These are phyloP conservation scores for Atta colombica DNA, from an alignment of 1,140 invertebrate species.

Conservation along the genomic window DNA sequence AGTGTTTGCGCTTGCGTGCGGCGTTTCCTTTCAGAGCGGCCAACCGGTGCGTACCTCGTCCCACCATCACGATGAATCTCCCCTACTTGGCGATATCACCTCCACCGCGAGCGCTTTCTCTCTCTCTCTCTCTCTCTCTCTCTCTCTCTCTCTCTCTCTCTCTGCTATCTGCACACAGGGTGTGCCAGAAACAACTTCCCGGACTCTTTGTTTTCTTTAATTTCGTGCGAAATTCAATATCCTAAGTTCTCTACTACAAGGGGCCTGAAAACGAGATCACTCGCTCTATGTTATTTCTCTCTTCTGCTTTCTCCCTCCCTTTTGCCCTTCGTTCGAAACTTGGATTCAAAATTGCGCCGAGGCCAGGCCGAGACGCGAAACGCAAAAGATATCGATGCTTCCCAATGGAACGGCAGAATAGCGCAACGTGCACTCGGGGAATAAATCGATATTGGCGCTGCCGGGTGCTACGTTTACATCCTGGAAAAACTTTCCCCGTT, in stretches of 20 bases:
- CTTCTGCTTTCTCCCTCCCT: background rate
- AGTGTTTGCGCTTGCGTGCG: constrained; percentile 78
- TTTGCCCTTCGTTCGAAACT: constrained; percentile 49
- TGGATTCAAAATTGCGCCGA: constrained; percentile 62
- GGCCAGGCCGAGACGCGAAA: constrained; percentile 34
- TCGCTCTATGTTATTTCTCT: background rate
- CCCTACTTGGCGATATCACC: constrained; percentile 66
- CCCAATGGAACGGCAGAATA: constrained; percentile 38
- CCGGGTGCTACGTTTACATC: constrained; percentile 18
- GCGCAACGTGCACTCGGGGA: constrained; percentile 34
- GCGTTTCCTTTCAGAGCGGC: constrained; percentile 42
- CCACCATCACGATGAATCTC: constrained; percentile 52
- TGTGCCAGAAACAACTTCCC: constrained; percentile 75
- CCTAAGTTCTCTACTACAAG: constrained; percentile 59
- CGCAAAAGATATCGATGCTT: constrained; percentile 46
- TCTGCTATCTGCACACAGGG: constrained; percentile 70
- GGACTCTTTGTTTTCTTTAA: constrained; percentile 77
- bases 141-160: too few relatives aligned
- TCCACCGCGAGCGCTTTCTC: constrained; percentile 49
- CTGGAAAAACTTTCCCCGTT: constrained; percentile 48
- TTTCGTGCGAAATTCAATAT: constrained; percentile 76
- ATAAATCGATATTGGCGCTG: constrained; percentile 54
- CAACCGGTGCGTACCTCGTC: constrained; percentile 60
- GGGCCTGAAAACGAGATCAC: constrained; percentile 67
- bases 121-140: too few relatives aligned